Percentiles rank a stretch among this genome's conserved stretches.
phyloP scores from a whole-genome alignment of 2,113 vertebrate genomes.

The Phalacrocorax carbo region DNA sequence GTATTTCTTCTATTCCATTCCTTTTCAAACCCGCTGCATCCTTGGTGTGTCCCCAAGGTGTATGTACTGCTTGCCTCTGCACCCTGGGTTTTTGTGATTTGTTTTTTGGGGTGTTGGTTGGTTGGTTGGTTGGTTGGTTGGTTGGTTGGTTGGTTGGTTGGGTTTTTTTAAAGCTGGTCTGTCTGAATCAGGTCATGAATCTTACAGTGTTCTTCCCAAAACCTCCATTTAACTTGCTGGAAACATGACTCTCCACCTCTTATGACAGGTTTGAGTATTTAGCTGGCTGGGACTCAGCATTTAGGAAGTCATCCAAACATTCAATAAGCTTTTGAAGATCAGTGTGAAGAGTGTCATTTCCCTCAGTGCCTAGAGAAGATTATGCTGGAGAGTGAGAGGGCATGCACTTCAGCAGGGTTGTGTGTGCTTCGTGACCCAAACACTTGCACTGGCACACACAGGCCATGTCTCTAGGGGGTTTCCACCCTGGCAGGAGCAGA shows the following conservation, averaged over 20 bases:
- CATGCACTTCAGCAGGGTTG: not conserved
- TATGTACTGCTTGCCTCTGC: not conserved
- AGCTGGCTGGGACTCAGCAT: not conserved
- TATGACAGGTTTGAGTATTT: not conserved
- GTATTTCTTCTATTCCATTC: not conserved
- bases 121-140: no score
- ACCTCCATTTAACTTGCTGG: not conserved
- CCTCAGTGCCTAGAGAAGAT: not conserved
- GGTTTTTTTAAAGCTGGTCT: not conserved
- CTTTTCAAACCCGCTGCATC: not conserved
- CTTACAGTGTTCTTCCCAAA: not conserved
- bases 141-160: no score
- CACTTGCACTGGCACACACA: fast-evolving
- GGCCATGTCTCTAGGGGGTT: not conserved
- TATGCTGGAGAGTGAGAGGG: not conserved
- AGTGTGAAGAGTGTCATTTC: not conserved
- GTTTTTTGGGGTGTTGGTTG: no score
- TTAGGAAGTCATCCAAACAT: not conserved
- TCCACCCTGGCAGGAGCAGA: not conserved
- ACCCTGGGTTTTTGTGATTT: not conserved
- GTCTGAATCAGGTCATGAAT: not conserved
- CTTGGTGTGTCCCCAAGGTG: not conserved
- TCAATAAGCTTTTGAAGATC: not conserved
- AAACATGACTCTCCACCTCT: not conserved
- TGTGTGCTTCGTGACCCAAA: not conserved